These are phyloP conservation scores for Cephalopachus bancanus DNA, from an alignment of 2,797 vertebrate genomes.

Conservation along the genomic window DNA sequence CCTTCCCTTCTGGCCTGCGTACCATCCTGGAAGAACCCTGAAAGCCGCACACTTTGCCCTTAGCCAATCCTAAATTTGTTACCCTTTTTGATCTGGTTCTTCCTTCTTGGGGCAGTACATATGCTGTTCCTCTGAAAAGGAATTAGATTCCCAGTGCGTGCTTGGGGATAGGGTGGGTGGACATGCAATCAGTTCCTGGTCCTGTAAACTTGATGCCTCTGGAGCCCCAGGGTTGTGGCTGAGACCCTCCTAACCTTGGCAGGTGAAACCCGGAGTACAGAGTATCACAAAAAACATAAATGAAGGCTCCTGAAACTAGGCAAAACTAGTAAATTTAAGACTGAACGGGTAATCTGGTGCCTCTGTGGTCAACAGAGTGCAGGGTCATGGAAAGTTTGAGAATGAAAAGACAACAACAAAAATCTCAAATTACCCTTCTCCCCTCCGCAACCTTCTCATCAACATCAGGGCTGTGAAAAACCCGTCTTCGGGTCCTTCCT, in stretches of 20 bases:
- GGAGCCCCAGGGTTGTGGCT: not conserved
- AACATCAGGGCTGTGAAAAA: not conserved
- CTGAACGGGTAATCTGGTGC: not conserved
- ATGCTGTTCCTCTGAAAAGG: not conserved
- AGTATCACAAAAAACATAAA: not conserved
- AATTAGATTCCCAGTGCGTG: not conserved
- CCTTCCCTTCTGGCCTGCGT: not conserved
- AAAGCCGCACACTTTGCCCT: not conserved
- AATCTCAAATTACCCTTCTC: not conserved
- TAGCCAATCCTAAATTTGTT: not conserved
- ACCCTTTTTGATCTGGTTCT: not conserved
- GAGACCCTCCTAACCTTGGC: no score
- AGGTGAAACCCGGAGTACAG: not conserved
- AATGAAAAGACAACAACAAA: not conserved
- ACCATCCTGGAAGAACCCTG: not conserved
- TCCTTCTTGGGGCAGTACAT: not conserved
- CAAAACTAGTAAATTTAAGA: not conserved
- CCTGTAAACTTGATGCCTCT: not conserved
- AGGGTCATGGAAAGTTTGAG: no score
- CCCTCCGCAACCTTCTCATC: not conserved
- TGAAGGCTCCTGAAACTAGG: not conserved
- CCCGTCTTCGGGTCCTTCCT: not conserved
- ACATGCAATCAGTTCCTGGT: not conserved
- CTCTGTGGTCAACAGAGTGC: not conserved
- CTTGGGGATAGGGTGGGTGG: not conserved